Evolutionary conservation across 1,140 invertebrate genomes (phyloP).

Genomic region (Orchesella cincta): DNA sequence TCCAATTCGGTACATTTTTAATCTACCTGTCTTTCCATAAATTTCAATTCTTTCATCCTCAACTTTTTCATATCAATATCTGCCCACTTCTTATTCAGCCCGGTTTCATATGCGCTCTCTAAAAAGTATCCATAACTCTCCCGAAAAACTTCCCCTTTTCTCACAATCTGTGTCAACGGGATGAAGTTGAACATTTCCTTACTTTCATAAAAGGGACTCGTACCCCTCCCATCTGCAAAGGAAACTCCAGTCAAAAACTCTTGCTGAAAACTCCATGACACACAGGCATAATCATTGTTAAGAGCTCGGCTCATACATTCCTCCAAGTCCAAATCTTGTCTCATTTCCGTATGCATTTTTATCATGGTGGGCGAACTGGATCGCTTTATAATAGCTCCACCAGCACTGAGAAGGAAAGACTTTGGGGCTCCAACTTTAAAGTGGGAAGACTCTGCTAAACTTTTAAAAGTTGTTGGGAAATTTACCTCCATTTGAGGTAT

Average conservation of each 20-base stretch:
- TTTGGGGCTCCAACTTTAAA: not conserved
- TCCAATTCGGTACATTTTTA: too few relatives aligned
- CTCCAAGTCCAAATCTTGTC: not conserved
- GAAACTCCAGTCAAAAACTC: not conserved
- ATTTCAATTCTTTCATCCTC: too few relatives aligned
- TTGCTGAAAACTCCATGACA: not conserved
- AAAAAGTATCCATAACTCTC: conserved; percentile 23
- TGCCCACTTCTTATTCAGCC: not conserved
- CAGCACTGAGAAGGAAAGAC: not conserved
- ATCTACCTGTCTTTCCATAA: too few relatives aligned
- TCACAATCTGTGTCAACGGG: conserved; percentile 14
- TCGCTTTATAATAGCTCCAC: not conserved
- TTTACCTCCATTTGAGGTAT: not conserved
- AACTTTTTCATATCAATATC: not conserved
- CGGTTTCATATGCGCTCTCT: not conserved
- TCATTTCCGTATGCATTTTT: not conserved
- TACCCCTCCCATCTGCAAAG: not conserved
- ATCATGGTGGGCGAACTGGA: not conserved
- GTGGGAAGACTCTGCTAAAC: not conserved
- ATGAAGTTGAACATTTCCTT: conserved; percentile 14
- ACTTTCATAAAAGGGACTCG: not conserved
- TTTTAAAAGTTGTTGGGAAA: not conserved
- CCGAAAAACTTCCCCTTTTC: conserved; percentile 7
- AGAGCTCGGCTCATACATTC: not conserved
- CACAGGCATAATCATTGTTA: not conserved